These are phyloP conservation scores for Campoletis sonorensis DNA, from an alignment of 1,140 invertebrate genomes.

Conservation along the genomic window DNA sequence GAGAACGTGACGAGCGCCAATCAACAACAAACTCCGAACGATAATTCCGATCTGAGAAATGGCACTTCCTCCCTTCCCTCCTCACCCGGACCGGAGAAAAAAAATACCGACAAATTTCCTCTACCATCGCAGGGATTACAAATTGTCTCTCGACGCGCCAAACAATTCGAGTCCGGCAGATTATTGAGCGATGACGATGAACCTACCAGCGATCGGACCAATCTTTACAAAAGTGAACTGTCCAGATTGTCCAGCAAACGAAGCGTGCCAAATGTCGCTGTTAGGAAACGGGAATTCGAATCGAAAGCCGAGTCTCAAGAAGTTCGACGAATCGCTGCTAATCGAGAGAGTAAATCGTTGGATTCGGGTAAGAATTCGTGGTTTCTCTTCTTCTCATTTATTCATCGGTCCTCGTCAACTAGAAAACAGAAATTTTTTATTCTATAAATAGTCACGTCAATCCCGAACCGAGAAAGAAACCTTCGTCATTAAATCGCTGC, in stretches of 20 bases:
- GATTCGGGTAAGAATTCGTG: slow-evolving; percentile 66
- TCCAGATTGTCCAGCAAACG: slow-evolving; percentile 83
- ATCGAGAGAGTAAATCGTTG: slow-evolving; percentile 69
- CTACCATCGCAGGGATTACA: slow-evolving; percentile 78
- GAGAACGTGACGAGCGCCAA: slow-evolving; percentile 78
- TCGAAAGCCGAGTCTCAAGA: slow-evolving; percentile 74
- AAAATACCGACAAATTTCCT: slow-evolving; percentile 75
- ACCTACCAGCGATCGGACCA: slow-evolving; percentile 80
- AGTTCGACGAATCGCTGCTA: slow-evolving; percentile 57
- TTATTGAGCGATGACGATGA: slow-evolving; percentile 78
- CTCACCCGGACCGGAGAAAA: slow-evolving; percentile 70
- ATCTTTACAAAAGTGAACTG: slow-evolving; percentile 84
- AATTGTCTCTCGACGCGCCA: slow-evolving; percentile 83
- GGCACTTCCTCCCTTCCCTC: slow-evolving; percentile 70
- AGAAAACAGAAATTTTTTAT: slow-evolving; percentile 21
- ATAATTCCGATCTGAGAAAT: slow-evolving; percentile 61
- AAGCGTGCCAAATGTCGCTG: slow-evolving; percentile 85
- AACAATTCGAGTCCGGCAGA: slow-evolving; percentile 83
- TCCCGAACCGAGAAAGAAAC: no score
- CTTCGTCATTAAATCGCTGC: no score
- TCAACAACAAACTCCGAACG: slow-evolving; percentile 43
- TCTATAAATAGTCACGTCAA: not conserved
- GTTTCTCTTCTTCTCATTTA: slow-evolving; percentile 8
- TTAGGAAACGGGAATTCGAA: slow-evolving; percentile 86
- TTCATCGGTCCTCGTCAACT: not conserved